A percentile compares a stretch with the other conserved stretches of the same genome.
Evolutionary conservation across 1,140 invertebrate species (phyloP).

Genomic region (Calliphora vicina): DNA sequence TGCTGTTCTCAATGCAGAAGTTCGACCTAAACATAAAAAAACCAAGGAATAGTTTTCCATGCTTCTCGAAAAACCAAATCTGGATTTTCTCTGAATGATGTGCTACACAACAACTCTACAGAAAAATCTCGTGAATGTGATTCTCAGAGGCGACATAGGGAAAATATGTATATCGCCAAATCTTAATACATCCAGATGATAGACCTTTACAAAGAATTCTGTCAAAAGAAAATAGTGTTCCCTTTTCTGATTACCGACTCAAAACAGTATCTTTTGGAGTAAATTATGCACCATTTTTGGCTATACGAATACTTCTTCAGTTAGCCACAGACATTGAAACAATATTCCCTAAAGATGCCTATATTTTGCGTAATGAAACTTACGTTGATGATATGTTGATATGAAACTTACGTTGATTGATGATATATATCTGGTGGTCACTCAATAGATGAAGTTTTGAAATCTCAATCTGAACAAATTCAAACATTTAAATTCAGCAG

Average conservation of each 20-base stretch:
- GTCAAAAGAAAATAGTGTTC: too few relatives aligned
- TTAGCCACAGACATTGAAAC: background rate
- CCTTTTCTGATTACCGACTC: too few relatives aligned
- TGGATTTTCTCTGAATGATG: slow-evolving; percentile 2
- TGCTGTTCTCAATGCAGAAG: background rate
- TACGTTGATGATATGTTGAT: too few relatives aligned
- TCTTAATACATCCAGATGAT: background rate
- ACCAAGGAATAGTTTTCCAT: slow-evolving; percentile 28
- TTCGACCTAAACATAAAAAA: background rate
- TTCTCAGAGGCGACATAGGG: slow-evolving; percentile 21
- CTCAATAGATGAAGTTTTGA: too few relatives aligned
- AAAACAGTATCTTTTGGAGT: slow-evolving; percentile 18
- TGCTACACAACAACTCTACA: slow-evolving; percentile 3
- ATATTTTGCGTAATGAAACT: too few relatives aligned
- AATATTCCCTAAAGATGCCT: too few relatives aligned
- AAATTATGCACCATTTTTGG: slow-evolving; percentile 25
- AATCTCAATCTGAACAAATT: too few relatives aligned
- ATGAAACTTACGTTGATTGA: too few relatives aligned
- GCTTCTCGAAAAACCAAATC: background rate
- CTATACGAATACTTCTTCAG: background rate
- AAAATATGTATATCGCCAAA: slow-evolving; percentile 37
- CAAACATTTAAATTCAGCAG: too few relatives aligned
- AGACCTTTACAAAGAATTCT: too few relatives aligned
- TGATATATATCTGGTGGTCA: too few relatives aligned
- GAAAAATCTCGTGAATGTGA: background rate